Evolutionary conservation across 2,888 invertebrate genomes (phyloP), one percentile per base, ranked within the genome.

Genomic region (Luffia ferchaultella): DNA sequence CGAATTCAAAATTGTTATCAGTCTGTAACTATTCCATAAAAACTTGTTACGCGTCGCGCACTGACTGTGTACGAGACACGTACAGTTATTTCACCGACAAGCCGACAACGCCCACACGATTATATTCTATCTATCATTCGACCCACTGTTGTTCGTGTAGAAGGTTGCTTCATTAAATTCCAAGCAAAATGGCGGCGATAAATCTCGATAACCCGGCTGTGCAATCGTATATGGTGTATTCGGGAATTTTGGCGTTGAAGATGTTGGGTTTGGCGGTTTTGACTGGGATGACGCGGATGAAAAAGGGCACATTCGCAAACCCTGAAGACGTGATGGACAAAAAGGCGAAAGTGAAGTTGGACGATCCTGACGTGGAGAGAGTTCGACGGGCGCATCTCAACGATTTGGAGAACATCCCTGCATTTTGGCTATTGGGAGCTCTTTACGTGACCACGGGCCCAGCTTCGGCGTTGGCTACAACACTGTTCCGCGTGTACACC

Each of bases 381-480:
- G 52, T 73, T 1, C 66, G 82, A 1, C 71, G 88, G 62, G 90
- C 89, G 12, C 90, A 91, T 64, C 76, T 86, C 58, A 92, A 92
- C 62, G 91, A 92, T 64, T 64, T 91, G 67, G 91, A 91, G 70
- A 92, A 90, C 66, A 90, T 92, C 50, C 83, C 88, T 0, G 79
- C 87, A 1, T 92, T 90, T 64, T 82, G 89, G 65, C 60, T 89
- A 15, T 67, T 88, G 20, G 88, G 86, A 2, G 79, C 87, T 2
- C 64, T 88, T 51, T 92, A 89, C 71, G 62, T 89, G 51, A 74
- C 86, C 19, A 89, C 89, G 0, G 76, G 76, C 0, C 91, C 91
- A 0, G 68, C 57, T 1, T 62, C 58, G 0, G 65, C 65, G 16
- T 73, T 67, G 69, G 77, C 80, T 2, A 66, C 63, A 17, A 55